These are phyloP conservation scores for Brenthis hecate DNA, from an alignment of 2,888 invertebrate species.

Conservation along the genomic window DNA sequence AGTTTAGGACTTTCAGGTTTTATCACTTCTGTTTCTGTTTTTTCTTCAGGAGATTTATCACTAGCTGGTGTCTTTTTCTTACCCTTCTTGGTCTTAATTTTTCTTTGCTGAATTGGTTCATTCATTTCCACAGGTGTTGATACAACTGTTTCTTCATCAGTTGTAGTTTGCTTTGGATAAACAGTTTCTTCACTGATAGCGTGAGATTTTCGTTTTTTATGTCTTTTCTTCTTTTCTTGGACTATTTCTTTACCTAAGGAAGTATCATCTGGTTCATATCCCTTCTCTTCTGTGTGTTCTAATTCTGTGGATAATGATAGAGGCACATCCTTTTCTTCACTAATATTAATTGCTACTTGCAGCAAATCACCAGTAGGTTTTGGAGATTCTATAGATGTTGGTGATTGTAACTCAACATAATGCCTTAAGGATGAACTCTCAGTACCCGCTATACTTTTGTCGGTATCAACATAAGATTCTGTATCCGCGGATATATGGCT, in stretches of 20 bases:
- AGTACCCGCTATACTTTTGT: slow-evolving; percentile 64
- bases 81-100: slow-evolving; percentile 75
- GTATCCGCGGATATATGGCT: slow-evolving; percentile 55
- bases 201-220: slow-evolving; percentile 67
- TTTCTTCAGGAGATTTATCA: slow-evolving; percentile 47
- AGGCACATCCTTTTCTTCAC: slow-evolving; percentile 14
- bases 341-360: slow-evolving; percentile 26
- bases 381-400: slow-evolving; percentile 77
- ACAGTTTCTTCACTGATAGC: slow-evolving; percentile 68
- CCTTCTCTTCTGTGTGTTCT: slow-evolving; percentile 63
- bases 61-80: slow-evolving; percentile 72
- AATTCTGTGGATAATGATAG: slow-evolving; percentile 28
- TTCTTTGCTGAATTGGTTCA: slow-evolving; percentile 53
- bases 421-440: slow-evolving; percentile 73
- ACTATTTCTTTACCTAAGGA: slow-evolving; percentile 65
- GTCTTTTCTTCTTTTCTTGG: slow-evolving; percentile 77
- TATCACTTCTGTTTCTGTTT: slow-evolving; percentile 45
- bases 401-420: slow-evolving; percentile 68
- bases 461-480: slow-evolving; percentile 57
- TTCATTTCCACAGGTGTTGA: slow-evolving; percentile 57
- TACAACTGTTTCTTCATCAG: slow-evolving; percentile 65
- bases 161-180: slow-evolving; percentile 66
- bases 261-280: slow-evolving; percentile 88
- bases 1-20: slow-evolving; percentile 71
- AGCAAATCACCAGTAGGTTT: slow-evolving; percentile 58